Conservation (phyloP, 2,797 vertebrate species). For the Fistularia commersonii region DNA sequence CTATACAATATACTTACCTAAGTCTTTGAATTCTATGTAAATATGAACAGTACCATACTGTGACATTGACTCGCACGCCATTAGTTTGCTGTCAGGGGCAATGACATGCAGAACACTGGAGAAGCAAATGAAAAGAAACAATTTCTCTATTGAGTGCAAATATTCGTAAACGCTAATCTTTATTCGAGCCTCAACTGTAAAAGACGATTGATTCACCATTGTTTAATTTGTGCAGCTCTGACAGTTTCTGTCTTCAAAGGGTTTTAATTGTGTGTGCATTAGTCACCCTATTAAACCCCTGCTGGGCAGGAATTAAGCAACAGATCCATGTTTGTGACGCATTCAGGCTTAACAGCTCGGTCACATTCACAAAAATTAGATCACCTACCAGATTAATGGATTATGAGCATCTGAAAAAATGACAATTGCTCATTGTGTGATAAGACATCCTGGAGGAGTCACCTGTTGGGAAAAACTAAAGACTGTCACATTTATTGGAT, state of each 20-base stretch:
- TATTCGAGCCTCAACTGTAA: conserved; percentile 11
- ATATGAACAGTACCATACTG: no score
- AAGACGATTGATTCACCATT: conserved; percentile 23
- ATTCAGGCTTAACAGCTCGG: conserved; percentile 22
- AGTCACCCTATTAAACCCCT: conserved; percentile 58
- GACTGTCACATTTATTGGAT: no score
- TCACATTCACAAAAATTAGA: conserved; percentile 20
- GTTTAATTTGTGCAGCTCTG: conserved; percentile 31
- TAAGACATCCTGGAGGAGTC: no score
- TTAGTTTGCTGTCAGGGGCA: no score
- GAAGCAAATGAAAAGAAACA: no score
- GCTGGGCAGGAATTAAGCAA: conserved; percentile 47
- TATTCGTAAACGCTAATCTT: background rate
- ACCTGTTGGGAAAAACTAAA: no score
- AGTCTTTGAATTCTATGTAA: no score
- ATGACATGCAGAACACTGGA: no score
- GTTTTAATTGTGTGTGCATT: conserved; percentile 35
- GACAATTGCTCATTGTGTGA: background rate
- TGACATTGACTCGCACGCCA: no score
- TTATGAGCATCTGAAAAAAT: conserved; percentile 24
- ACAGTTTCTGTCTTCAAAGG: conserved; percentile 33
- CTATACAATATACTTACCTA: no score
- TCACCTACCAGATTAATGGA: conserved; percentile 38
- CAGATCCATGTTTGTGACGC: conserved; percentile 50
- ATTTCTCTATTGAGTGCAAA: background rate